Percentiles rank a stretch among this genome's conserved stretches.
phyloP scores from a whole-genome alignment of 2,888 invertebrate species.

The Lepidochitona cinerea region DNA sequence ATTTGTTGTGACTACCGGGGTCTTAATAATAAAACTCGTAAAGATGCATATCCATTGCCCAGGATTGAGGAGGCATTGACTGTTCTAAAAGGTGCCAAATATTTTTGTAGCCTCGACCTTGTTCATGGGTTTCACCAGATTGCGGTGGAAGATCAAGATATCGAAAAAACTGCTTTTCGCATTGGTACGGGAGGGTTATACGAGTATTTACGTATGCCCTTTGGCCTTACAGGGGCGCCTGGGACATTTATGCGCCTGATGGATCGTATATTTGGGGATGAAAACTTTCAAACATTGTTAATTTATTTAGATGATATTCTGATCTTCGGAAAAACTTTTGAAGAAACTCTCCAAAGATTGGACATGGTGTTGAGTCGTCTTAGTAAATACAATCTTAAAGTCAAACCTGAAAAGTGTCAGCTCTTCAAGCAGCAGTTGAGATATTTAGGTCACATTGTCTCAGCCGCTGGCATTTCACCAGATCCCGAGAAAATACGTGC shows the following conservation, averaged over 20 bases:
- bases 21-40: slow-evolving; percentile 38
- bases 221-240: slow-evolving; percentile 33
- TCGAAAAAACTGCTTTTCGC: too few species aligned
- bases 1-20: slow-evolving; percentile 43
- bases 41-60: slow-evolving; percentile 45
- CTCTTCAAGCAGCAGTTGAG: slow-evolving; percentile 17
- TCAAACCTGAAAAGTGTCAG: slow-evolving; percentile 27
- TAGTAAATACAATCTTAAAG: slow-evolving; percentile 19
- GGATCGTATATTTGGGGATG: slow-evolving; percentile 33
- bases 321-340: slow-evolving; percentile 20
- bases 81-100: too few species aligned
- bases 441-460: slow-evolving; percentile 19
- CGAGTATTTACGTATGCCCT: slow-evolving; percentile 31
- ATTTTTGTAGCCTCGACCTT: too few species aligned
- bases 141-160: too few species aligned
- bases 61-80: slow-evolving; percentile 39
- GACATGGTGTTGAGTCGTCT: slow-evolving; percentile 26
- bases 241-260: slow-evolving; percentile 35
- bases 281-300: slow-evolving; percentile 28
- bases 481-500: slow-evolving; percentile 25
- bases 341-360: slow-evolving; percentile 27
- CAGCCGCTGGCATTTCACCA: slow-evolving; percentile 18
- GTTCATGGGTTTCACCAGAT: too few species aligned
- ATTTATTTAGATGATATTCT: slow-evolving; percentile 42
- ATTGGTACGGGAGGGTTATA: slow-evolving; percentile 29